phyloP scores from a whole-genome alignment of 2,113 vertebrate species.

The Sceloporus undulatus region DNA sequence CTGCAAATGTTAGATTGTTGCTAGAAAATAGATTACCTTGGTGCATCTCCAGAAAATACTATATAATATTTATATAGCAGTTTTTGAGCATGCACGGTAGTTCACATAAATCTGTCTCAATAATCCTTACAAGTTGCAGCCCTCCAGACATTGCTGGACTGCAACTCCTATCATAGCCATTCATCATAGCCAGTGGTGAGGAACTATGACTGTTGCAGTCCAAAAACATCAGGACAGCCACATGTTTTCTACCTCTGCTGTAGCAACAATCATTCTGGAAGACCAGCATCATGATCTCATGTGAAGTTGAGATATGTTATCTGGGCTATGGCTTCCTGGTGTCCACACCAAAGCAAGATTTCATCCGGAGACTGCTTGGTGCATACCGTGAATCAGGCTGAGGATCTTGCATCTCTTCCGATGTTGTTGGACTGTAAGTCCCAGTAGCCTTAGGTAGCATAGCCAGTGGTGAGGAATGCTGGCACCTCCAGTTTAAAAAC shows the following conservation, averaged over 20 bases:
- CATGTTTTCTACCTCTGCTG: no score
- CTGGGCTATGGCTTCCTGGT: background rate
- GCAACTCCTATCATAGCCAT: no score
- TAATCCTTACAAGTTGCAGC: no score
- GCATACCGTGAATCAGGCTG: background rate
- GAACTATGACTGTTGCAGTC: no score
- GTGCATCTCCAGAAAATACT: background rate
- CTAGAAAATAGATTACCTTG: background rate
- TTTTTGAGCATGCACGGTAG: background rate
- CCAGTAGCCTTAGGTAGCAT: no score
- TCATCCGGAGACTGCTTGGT: background rate
- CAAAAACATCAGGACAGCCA: no score
- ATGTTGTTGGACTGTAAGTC: no score
- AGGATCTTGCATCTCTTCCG: no score
- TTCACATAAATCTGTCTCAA: background rate
- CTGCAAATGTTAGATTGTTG: background rate
- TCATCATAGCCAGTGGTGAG: no score
- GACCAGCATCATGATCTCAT: background rate
- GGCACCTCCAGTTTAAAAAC: no score
- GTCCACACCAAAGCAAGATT: background rate
- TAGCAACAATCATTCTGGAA: background rate
- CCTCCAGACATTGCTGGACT: no score
- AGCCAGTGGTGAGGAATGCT: no score
- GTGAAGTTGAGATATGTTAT: background rate
- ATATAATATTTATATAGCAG: background rate